Evolutionary conservation across 2,113 vertebrate genomes (phyloP).

Genomic region (Quiscalus mexicanus): DNA sequence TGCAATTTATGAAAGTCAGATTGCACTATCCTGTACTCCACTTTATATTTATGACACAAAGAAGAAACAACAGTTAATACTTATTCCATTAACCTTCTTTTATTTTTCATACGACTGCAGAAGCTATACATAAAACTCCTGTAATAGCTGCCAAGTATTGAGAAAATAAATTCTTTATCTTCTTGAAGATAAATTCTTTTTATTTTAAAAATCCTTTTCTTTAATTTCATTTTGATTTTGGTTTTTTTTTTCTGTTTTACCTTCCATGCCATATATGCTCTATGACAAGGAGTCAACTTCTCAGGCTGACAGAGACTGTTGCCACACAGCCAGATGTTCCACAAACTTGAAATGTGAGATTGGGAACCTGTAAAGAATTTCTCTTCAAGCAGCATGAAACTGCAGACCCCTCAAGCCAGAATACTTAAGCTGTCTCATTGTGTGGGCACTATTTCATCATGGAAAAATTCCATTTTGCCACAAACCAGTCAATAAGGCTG

Average conservation of each 20-base stretch:
- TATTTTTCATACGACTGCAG: background rate
- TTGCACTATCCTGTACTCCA: background rate
- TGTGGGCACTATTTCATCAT: background rate
- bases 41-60: background rate
- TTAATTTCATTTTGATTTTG: background rate
- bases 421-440: background rate
- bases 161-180: background rate
- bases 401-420: background rate
- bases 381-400: background rate
- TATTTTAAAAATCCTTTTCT: background rate
- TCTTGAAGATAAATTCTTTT: background rate
- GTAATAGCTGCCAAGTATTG: background rate
- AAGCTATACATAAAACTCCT: background rate
- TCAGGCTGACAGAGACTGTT: background rate
- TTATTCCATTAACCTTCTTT: background rate
- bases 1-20: constrained; percentile 24
- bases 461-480: background rate
- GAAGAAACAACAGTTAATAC: background rate
- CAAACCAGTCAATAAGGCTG: background rate
- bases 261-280: background rate
- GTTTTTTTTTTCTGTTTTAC: background rate
- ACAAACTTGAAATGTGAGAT: background rate
- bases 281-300: background rate
- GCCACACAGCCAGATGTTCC: background rate
- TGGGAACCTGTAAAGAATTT: background rate